phyloP scores from a whole-genome alignment of 2,888 invertebrate species.

The Electrophaes corylata region DNA sequence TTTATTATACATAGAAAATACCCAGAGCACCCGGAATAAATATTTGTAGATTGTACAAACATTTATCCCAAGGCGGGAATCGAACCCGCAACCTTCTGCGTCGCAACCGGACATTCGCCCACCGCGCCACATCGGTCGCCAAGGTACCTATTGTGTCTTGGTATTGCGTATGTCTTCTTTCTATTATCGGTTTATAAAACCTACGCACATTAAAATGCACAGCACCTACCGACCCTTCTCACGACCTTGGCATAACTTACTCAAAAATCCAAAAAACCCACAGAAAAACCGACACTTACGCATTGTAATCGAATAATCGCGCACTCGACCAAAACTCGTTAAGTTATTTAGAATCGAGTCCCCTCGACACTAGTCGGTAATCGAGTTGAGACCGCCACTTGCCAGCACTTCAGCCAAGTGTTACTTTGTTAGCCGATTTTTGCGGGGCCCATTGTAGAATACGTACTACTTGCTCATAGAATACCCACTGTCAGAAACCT shows the following conservation, averaged over 20 bases:
- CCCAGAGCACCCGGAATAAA: no score
- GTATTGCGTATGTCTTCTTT: neutral
- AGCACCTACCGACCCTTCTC: neutral
- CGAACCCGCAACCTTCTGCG: no score
- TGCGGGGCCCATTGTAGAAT: slow-evolving; percentile 50
- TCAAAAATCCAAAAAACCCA: slow-evolving; percentile 49
- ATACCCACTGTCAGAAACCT: neutral
- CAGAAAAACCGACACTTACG: slow-evolving; percentile 64
- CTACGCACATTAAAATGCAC: neutral
- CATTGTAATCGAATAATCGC: slow-evolving; percentile 80
- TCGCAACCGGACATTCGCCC: no score
- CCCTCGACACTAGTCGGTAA: slow-evolving; percentile 73
- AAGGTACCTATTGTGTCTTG: no score
- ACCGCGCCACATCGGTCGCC: no score
- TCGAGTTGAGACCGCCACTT: slow-evolving; percentile 81
- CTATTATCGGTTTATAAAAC: neutral
- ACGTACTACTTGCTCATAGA: neutral
- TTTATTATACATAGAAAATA: no score
- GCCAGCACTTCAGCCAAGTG: slow-evolving; percentile 73
- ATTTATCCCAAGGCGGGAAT: no score
- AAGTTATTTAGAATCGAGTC: slow-evolving; percentile 73
- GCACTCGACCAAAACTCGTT: slow-evolving; percentile 75
- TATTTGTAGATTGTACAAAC: no score
- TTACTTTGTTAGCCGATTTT: slow-evolving; percentile 81
- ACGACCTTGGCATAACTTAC: slow-evolving; percentile 1